These are phyloP conservation scores for Magallana angulata DNA, from an alignment of 1,140 invertebrate species.

Conservation along the genomic window DNA sequence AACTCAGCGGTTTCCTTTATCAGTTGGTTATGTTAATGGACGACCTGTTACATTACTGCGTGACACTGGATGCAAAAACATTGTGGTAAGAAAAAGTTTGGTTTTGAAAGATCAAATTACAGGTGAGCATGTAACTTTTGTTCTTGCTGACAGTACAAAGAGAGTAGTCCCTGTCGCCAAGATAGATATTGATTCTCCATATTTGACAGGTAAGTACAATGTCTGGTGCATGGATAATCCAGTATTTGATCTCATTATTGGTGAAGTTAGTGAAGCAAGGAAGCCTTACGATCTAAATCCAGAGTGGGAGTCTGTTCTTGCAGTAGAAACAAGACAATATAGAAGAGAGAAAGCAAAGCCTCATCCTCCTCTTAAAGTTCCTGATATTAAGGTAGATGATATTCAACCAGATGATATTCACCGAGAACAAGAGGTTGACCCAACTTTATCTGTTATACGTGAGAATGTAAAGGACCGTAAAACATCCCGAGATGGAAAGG, in stretches of 20 bases:
- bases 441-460: slow-evolving; percentile 13
- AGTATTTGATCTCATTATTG: slow-evolving; percentile 12
- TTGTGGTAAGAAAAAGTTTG: not conserved
- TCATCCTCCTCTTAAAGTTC: not conserved
- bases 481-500: not conserved
- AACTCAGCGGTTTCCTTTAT: not conserved
- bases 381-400: not conserved
- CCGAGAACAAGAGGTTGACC: slow-evolving; percentile 13
- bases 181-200: slow-evolving; percentile 1
- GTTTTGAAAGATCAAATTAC: not conserved
- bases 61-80: not conserved
- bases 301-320: not conserved
- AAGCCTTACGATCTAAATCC: not conserved
- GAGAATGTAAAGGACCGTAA: slow-evolving; percentile 1
- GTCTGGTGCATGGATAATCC: slow-evolving; percentile 28
- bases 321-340: slow-evolving; percentile 28
- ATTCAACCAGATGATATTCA: not conserved
- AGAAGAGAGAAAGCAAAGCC: not conserved
- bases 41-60: not conserved
- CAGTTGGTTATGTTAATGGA: not conserved
- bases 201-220: not conserved
- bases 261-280: not conserved
- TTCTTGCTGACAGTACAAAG: not conserved
- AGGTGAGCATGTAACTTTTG: not conserved
- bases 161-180: not conserved